phyloP scores from a whole-genome alignment of 1,140 invertebrate species.

The Bombus confusus region DNA sequence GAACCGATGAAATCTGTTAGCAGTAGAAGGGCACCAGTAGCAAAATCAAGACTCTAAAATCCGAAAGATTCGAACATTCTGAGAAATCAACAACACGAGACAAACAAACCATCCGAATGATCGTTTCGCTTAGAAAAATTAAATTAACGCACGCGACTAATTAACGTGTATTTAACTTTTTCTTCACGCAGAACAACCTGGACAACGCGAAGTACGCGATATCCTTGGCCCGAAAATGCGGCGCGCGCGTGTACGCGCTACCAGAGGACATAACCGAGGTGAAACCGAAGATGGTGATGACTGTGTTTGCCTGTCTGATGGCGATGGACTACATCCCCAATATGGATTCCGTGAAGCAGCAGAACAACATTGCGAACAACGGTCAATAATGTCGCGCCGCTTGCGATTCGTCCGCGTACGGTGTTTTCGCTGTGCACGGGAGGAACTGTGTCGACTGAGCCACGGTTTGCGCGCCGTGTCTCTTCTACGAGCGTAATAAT shows the following conservation, averaged over 20 bases:
- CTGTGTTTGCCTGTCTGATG: conserved; percentile 99
- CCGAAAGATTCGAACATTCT: too few species aligned
- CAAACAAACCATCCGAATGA: background rate
- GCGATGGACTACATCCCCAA: conserved; percentile 96
- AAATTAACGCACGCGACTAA: conserved; percentile 23
- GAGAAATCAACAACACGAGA: background rate
- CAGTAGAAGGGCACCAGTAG: too few species aligned
- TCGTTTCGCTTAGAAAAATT: background rate
- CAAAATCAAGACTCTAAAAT: too few species aligned
- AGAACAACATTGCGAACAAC: conserved; percentile 73
- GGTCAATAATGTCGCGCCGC: conserved; percentile 73
- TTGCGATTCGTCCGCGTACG: conserved; percentile 35
- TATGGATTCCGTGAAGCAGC: conserved; percentile 85
- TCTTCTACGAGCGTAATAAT: conserved; percentile 64
- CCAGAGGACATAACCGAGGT: conserved; percentile 99
- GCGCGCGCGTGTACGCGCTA: conserved; percentile 97
- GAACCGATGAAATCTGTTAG: background rate
- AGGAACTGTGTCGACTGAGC: conserved; percentile 48
- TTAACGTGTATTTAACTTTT: background rate
- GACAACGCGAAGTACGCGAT: conserved; percentile 99
- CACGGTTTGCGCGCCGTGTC: conserved; percentile 6
- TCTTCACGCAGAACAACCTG: conserved; percentile 89
- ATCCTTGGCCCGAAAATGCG: conserved; percentile 98
- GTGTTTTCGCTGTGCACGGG: conserved; percentile 54
- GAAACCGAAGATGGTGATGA: conserved; percentile 99